A percentile compares a stretch with the other conserved stretches of the same genome.
phyloP scores from a whole-genome alignment of 1,140 invertebrate genomes.

The Cherax destructor region DNA sequence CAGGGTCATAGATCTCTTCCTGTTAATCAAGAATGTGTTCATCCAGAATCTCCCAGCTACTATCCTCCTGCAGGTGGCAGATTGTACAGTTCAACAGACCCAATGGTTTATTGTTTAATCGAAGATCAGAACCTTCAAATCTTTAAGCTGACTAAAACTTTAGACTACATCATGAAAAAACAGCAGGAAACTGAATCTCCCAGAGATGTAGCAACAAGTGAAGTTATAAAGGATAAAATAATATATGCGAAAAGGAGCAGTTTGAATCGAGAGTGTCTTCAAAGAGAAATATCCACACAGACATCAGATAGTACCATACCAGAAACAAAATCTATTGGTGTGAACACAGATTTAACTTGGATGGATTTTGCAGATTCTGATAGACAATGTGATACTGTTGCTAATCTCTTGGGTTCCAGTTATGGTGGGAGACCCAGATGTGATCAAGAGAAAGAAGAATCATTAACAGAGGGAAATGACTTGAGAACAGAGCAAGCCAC shows the following conservation, averaged over 20 bases:
- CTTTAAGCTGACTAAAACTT: constrained; percentile 5
- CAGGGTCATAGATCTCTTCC: not conserved
- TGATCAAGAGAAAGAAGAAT: not conserved
- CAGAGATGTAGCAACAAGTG: not conserved
- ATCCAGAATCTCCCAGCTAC: not conserved
- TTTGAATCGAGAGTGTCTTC: not conserved
- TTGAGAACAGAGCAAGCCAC: not conserved
- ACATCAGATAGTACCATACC: not conserved
- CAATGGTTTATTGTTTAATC: constrained; percentile 30
- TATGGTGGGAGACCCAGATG: not conserved
- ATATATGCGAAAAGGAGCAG: not conserved
- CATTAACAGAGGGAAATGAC: not conserved
- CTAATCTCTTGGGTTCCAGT: not conserved
- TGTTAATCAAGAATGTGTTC: not conserved
- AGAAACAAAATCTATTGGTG: constrained; percentile 4
- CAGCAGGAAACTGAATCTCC: not conserved
- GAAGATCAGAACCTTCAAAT: constrained; percentile 46
- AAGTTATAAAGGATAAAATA: not conserved
- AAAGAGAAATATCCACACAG: constrained; percentile 20
- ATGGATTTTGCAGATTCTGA: constrained; percentile 6
- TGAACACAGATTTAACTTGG: constrained; percentile 54
- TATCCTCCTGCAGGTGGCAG: not conserved
- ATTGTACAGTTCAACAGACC: not conserved
- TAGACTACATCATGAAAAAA: constrained; percentile 26
- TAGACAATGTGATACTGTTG: not conserved